Evolutionary conservation across 2,113 vertebrate genomes (phyloP), one percentile per base, ranked within the genome.

Genomic region (Eonycteris spelaea): DNA sequence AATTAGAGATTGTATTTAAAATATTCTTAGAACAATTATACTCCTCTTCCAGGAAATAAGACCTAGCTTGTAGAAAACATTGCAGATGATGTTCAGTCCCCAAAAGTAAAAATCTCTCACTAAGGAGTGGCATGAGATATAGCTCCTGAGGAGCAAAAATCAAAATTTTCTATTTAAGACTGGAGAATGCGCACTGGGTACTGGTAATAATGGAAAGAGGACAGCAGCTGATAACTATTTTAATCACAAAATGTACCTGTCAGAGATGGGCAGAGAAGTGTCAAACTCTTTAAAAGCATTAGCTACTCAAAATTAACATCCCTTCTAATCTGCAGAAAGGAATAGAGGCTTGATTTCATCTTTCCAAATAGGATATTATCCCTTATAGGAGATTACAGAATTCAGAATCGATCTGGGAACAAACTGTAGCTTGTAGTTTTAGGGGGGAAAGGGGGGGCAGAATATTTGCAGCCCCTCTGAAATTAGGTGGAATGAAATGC

Each of bases 271-370:
- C 1, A 40, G 68, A 94, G 35, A 94, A 73, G 91, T 94, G 86
- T 67, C 82, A 85, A 95, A 84, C 16, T 38, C 21, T 70, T 1
- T 86, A 90, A 89, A 97, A 90, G n/a, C 53, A 92, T 93, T 93
- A 95, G 26, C 45, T 40, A 43, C 57, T 95, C 12, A 82, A 75
- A 92, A 89, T 70, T 70, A 84, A n/a, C 12, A 92, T 59, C 19
- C 11, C 24, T 86, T 93, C 26, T 90, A 67, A 87, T 84, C 43
- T 86, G 18, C 8, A 65, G 19, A 86, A 79, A 19, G 78, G n/a
- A 59, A 57, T 45, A 68, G 40, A 55, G 57, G 24, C 15, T 28
- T 53, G 33, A 59, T 45, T 80, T 67, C 6, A 21, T 80, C n/a
- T 95, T 90, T 55, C 21, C 24, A 51, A 85, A 68, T 65, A 71